Conservation (phyloP, 1,140 invertebrate species). For the Gonioctena quinquepunctata region DNA sequence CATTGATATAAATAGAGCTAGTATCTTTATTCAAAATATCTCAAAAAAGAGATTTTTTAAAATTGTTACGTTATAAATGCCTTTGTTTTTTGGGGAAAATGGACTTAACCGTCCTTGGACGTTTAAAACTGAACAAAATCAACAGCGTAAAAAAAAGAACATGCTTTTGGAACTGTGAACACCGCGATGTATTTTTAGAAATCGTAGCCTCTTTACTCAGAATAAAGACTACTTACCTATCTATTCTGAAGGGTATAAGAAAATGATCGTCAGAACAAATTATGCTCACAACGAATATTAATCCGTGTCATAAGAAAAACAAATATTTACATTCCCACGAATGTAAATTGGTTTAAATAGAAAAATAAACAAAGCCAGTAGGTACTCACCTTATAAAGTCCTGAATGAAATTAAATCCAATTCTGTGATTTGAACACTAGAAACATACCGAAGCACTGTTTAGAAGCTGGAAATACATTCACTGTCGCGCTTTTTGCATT, state of each 20-base stretch:
- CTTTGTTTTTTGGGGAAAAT: background rate
- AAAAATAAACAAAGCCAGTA: conserved; percentile 6
- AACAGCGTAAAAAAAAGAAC: conserved; percentile 3
- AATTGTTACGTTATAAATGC: too few species aligned
- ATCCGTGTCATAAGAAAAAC: background rate
- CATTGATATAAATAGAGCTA: too few species aligned
- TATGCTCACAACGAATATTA: background rate
- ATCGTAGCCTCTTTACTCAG: background rate
- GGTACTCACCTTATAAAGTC: background rate
- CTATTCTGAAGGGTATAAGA: background rate
- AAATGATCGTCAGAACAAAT: background rate
- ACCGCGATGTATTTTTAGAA: conserved; percentile 8
- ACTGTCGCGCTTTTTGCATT: background rate
- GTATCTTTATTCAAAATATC: too few species aligned
- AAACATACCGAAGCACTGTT: background rate
- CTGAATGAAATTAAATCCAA: background rate
- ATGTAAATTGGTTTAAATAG: background rate
- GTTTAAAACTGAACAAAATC: background rate
- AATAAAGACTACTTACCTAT: background rate
- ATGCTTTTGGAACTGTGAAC: background rate
- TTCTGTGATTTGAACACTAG: background rate
- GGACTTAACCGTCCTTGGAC: background rate
- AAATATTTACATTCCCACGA: background rate
- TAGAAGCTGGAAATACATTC: background rate
- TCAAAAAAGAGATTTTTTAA: too few species aligned